phyloP scores from a whole-genome alignment of 2,888 invertebrate species.

The Aelia acuminata region DNA sequence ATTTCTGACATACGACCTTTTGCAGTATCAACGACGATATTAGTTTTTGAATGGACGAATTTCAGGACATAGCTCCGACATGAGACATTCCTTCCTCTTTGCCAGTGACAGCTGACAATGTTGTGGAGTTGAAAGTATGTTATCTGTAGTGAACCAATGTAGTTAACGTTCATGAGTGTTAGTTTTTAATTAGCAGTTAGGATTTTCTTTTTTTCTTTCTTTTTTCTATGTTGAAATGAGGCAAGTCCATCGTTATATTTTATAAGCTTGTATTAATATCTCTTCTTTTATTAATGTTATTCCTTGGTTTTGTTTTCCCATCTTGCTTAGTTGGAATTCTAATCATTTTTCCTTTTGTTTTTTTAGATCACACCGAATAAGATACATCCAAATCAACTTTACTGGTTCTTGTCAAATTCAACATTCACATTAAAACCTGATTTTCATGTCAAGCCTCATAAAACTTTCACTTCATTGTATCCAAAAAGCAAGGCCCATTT shows the following conservation, averaged over 20 bases:
- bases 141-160: slow-evolving; percentile 22
- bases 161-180: slow-evolving; percentile 37
- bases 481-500: slow-evolving; percentile 19
- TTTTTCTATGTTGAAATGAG: background rate
- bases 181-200: slow-evolving; percentile 30
- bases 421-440: background rate
- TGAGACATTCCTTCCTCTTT: slow-evolving; percentile 30
- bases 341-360: background rate
- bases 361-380: background rate
- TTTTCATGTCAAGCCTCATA: slow-evolving; percentile 49
- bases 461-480: background rate
- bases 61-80: background rate
- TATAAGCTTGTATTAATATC: background rate
- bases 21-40: too few relatives aligned
- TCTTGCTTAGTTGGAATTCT: background rate
- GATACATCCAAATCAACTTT: background rate
- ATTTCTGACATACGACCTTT: too few relatives aligned
- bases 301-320: background rate
- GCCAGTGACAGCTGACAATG: slow-evolving; percentile 19
- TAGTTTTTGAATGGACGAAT: background rate
- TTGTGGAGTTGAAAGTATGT: slow-evolving; percentile 40
- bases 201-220: slow-evolving; percentile 12
- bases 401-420: background rate
- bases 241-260: background rate
- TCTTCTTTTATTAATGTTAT: background rate